Conservation (phyloP, 2,113 vertebrate species). For the Forbesichthys papilliferus region DNA sequence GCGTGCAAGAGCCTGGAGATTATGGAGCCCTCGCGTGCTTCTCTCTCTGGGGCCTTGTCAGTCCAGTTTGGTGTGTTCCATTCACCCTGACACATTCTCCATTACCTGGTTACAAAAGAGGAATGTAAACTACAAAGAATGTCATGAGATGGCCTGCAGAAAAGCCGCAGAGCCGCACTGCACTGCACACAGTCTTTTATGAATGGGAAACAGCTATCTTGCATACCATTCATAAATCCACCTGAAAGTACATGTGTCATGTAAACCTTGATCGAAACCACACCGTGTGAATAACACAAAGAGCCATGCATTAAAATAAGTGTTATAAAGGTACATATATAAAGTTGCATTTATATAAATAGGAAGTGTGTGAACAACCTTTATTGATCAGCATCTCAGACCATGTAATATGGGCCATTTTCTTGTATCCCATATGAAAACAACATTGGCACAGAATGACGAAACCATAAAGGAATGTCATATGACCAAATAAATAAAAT, state of each 20-base stretch:
- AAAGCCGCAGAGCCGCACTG: constrained; percentile 18
- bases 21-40: constrained; percentile 51
- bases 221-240: constrained; percentile 72
- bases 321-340: not conserved
- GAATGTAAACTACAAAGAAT: constrained; percentile 75
- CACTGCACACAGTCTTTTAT: constrained; percentile 56
- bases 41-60: constrained; percentile 56
- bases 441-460: no score
- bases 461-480: no score
- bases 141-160: constrained; percentile 29
- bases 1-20: constrained; percentile 43
- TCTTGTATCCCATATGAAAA: not conserved
- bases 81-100: constrained; percentile 56
- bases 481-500: no score
- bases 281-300: not conserved
- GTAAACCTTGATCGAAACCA: not conserved
- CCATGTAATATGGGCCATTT: not conserved
- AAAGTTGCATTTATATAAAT: not conserved
- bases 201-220: constrained; percentile 60
- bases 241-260: constrained; percentile 17
- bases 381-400: not conserved
- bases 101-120: constrained; percentile 66
- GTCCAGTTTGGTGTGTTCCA: constrained; percentile 73
- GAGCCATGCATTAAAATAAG: not conserved
- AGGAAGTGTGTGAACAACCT: not conserved